Conservation (phyloP, 2,113 vertebrate species). For the Chloropsis cyanopogon region DNA sequence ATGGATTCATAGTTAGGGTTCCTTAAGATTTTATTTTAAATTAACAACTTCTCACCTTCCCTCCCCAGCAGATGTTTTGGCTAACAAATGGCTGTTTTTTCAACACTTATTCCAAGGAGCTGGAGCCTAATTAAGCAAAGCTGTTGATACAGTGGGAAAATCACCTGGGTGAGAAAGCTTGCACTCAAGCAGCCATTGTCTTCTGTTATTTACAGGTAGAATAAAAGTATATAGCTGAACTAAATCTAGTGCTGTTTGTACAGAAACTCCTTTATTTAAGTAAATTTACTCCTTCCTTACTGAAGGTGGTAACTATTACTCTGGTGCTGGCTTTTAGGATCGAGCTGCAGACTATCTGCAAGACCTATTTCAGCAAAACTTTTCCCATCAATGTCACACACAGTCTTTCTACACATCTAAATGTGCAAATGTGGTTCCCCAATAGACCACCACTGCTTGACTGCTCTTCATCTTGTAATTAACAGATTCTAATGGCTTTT, state of each 20-base stretch:
- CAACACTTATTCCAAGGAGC: background rate
- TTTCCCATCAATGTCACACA: accelerated
- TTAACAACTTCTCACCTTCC: conserved; percentile 34
- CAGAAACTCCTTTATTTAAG: background rate
- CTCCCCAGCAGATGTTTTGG: background rate
- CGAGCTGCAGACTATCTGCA: background rate
- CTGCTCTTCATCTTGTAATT: conserved; percentile 2
- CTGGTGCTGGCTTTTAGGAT: background rate
- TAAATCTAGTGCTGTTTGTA: background rate
- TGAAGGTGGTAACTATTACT: background rate
- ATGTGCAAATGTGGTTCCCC: background rate
- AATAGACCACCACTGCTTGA: background rate
- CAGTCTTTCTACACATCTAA: background rate
- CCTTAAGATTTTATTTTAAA: conserved; percentile 13
- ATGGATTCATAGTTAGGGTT: background rate
- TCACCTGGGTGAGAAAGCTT: background rate
- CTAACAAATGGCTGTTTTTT: background rate
- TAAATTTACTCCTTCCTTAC: background rate
- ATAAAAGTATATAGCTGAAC: background rate
- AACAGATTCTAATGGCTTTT: conserved; percentile 20
- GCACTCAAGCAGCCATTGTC: background rate
- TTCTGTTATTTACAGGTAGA: background rate
- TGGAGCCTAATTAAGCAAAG: conserved; percentile 3
- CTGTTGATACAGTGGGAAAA: background rate
- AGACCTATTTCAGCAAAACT: background rate